Conservation (phyloP, 2,113 vertebrate species). For the Serinus canaria region DNA sequence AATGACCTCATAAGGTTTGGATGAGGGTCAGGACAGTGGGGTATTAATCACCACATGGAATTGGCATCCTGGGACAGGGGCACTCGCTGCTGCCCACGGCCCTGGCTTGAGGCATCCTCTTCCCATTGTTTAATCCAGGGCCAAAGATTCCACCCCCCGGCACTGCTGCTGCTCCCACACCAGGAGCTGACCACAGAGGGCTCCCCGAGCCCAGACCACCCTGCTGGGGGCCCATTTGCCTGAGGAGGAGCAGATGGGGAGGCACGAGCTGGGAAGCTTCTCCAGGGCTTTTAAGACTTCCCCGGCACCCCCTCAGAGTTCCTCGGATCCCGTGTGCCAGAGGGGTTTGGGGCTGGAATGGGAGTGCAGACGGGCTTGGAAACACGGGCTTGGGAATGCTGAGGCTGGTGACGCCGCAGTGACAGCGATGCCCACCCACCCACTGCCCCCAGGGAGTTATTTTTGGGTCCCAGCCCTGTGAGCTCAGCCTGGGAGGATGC, state of each 20-base stretch:
- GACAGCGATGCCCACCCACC: neutral
- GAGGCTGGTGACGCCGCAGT: accelerated
- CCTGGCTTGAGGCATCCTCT: neutral
- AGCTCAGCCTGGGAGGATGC: neutral
- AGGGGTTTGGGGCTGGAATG: accelerated
- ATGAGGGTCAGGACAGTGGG: neutral
- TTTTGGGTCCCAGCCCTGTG: neutral
- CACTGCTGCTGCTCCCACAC: neutral
- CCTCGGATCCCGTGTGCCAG: accelerated
- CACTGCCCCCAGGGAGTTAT: neutral
- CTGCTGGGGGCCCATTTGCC: neutral
- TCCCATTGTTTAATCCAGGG: neutral
- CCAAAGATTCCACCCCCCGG: neutral
- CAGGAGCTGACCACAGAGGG: neutral
- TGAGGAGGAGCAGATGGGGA: neutral
- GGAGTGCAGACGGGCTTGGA: neutral
- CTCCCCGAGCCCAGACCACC: neutral
- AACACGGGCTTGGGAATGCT: neutral
- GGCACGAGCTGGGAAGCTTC: neutral
- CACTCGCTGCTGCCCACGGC: neutral
- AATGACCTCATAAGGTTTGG: slow-evolving; percentile 4
- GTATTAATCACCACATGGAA: neutral
- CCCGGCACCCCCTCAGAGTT: neutral
- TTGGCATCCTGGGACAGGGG: accelerated
- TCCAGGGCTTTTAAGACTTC: neutral